Evolutionary conservation across 2,888 invertebrate genomes (phyloP).

Genomic region (Helleia helle): DNA sequence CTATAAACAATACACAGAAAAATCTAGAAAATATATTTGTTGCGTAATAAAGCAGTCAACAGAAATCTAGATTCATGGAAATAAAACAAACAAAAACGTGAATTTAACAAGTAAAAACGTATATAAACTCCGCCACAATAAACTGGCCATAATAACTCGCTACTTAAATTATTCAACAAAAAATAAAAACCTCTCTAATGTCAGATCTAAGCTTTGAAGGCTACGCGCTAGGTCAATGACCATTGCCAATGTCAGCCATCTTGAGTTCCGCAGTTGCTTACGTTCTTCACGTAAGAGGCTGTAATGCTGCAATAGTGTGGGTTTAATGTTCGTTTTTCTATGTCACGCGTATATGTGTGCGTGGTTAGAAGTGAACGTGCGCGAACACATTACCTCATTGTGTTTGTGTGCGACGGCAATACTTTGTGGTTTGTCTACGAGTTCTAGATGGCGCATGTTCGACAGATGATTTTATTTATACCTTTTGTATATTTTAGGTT

Average conservation of each 20-base stretch:
- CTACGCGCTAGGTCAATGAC: slow-evolving; percentile 63
- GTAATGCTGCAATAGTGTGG: slow-evolving; percentile 60
- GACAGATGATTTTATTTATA: no score
- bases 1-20: no score
- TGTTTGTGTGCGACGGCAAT: slow-evolving; percentile 27
- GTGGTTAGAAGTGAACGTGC: slow-evolving; percentile 44
- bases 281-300: slow-evolving; percentile 72
- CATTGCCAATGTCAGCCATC: slow-evolving; percentile 75
- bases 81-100: not conserved
- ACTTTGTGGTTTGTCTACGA: slow-evolving; percentile 24
- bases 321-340: slow-evolving; percentile 69
- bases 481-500: no score
- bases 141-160: slow-evolving; percentile 1
- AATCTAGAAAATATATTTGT: not conserved
- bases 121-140: not conserved
- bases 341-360: slow-evolving; percentile 39
- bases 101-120: not conserved
- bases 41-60: no score
- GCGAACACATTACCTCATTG: slow-evolving; percentile 22
- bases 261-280: slow-evolving; percentile 73
- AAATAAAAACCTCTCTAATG: slow-evolving; percentile 68
- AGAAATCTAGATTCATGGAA: no score
- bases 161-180: slow-evolving; percentile 13
- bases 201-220: slow-evolving; percentile 69
- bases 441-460: slow-evolving; percentile 36